These are phyloP conservation scores for Lasiommata megera DNA, from an alignment of 2,888 invertebrate genomes.

Conservation along the genomic window DNA sequence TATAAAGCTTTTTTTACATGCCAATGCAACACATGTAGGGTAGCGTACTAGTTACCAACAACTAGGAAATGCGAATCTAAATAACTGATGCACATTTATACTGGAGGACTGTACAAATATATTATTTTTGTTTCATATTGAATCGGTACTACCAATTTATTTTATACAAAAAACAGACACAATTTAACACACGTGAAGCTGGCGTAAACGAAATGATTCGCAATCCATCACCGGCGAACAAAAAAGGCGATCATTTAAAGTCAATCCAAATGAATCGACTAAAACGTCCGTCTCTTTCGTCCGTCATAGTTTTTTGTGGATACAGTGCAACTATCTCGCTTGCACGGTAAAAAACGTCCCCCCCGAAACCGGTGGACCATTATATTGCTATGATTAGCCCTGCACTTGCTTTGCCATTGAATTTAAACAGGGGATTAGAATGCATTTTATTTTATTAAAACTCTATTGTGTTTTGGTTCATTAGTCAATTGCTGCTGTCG, in stretches of 20 bases:
- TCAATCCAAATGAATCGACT: constrained; percentile 71
- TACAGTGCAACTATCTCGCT: constrained; percentile 33
- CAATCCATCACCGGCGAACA: constrained; percentile 73
- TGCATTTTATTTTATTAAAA: constrained; percentile 75
- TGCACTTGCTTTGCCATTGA: constrained; percentile 77
- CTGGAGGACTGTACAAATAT: too few species aligned
- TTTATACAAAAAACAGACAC: constrained; percentile 25
- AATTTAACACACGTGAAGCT: constrained; percentile 28
- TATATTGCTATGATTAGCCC: constrained; percentile 80
- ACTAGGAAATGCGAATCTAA: too few species aligned
- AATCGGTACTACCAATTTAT: background rate
- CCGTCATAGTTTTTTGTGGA: constrained; percentile 28
- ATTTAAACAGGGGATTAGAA: constrained; percentile 80
- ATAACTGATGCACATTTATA: too few species aligned
- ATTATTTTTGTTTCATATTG: too few species aligned
- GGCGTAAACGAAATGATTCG: constrained; percentile 52
- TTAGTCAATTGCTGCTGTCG: constrained; percentile 67
- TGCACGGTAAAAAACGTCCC: constrained; percentile 59
- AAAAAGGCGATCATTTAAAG: constrained; percentile 78
- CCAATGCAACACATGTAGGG: too few species aligned
- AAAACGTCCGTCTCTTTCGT: constrained; percentile 33
- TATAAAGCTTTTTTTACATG: too few species aligned
- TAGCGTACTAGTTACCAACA: too few species aligned
- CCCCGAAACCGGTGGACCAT: constrained; percentile 67
- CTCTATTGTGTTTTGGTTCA: constrained; percentile 70